These are phyloP conservation scores for Nasua narica DNA, from an alignment of 2,797 vertebrate genomes.

Conservation along the genomic window DNA sequence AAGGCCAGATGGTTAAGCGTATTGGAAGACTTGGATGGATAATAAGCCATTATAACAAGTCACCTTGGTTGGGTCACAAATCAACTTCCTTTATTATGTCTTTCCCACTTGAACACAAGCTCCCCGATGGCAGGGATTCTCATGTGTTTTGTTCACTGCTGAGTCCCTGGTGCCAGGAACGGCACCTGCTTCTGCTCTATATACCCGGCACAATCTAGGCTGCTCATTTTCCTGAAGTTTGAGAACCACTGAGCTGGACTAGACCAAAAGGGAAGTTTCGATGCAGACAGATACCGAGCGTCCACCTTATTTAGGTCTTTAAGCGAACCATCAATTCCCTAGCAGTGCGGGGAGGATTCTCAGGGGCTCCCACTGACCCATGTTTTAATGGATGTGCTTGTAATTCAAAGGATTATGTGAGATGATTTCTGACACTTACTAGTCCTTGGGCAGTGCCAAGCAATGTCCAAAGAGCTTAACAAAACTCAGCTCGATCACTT, in stretches of 20 bases:
- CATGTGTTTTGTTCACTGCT: neutral
- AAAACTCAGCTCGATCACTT: neutral
- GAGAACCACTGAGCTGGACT: neutral
- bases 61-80: neutral
- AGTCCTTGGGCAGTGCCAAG: neutral
- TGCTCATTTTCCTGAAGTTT: neutral
- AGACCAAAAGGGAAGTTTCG: neutral
- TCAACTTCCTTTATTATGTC: neutral
- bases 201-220: neutral
- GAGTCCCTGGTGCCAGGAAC: neutral
- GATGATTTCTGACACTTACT: neutral
- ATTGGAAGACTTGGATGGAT: neutral
- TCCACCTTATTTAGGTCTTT: neutral
- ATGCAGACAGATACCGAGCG: neutral
- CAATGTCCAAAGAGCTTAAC: neutral
- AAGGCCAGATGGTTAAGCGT: neutral
- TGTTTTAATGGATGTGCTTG: neutral
- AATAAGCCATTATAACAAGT: neutral
- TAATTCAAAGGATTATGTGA: neutral
- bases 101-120: neutral
- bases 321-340: neutral
- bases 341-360: neutral
- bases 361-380: neutral
- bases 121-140: neutral
- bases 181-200: neutral